phyloP scores from a whole-genome alignment of 2,113 vertebrate species.

The Atherinomorus stipes region DNA sequence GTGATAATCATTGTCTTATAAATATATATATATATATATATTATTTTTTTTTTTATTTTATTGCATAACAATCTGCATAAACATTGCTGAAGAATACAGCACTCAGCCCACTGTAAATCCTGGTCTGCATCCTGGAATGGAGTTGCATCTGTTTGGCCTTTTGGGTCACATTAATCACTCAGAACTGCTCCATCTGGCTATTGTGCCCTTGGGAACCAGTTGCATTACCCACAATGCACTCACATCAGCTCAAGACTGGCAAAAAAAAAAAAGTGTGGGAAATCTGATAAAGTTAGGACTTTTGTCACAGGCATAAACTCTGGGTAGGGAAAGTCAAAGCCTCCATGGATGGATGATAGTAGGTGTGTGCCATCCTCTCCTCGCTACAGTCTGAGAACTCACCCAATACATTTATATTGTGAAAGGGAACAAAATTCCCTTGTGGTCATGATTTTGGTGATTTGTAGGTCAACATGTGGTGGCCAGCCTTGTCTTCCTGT shows the following conservation, averaged over 20 bases:
- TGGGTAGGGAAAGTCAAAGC: background rate
- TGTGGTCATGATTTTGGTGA: background rate
- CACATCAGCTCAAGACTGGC: slow-evolving; percentile 30
- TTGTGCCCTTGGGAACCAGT: slow-evolving; percentile 62
- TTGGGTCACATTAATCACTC: slow-evolving; percentile 55
- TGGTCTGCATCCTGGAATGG: slow-evolving; percentile 24
- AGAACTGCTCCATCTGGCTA: slow-evolving; percentile 14
- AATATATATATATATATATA: too few species aligned
- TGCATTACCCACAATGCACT: slow-evolving; percentile 65
- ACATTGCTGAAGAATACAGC: background rate
- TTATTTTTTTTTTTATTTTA: too few species aligned
- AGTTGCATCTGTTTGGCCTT: slow-evolving; percentile 60
- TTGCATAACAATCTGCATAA: background rate
- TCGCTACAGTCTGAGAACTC: background rate
- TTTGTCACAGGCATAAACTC: background rate
- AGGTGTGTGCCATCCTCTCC: background rate
- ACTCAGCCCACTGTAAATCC: background rate
- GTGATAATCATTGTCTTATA: too few species aligned
- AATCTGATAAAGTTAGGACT: slow-evolving; percentile 25
- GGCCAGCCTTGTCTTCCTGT: background rate
- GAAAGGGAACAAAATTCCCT: background rate
- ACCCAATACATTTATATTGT: background rate
- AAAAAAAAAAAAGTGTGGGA: slow-evolving; percentile 46
- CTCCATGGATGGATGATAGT: background rate
- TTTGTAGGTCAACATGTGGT: background rate